A percentile compares a stretch with the other conserved stretches of the same genome.
phyloP scores from a whole-genome alignment of 2,113 vertebrate species.

The Canis aureus region DNA sequence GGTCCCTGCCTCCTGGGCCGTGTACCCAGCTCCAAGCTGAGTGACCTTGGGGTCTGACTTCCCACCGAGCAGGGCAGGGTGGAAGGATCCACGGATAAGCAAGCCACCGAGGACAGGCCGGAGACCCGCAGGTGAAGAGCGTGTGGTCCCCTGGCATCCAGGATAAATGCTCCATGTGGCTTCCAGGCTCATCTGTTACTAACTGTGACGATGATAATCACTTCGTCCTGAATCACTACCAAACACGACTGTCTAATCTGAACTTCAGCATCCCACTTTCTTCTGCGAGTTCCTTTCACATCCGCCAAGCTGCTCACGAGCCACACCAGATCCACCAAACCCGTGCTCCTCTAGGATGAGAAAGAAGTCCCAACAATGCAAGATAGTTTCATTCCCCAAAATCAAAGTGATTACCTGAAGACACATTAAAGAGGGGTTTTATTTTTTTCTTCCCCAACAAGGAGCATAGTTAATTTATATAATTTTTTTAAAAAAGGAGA shows the following conservation, averaged over 20 bases:
- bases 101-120: neutral
- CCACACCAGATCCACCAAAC: neutral
- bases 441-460: neutral
- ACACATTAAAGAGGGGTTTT: neutral
- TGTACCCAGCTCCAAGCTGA: neutral
- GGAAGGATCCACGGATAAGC: neutral
- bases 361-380: rapidly evolving
- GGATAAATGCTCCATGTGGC: neutral
- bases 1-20: too few species aligned
- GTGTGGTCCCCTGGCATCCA: rapidly evolving
- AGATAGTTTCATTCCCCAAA: neutral
- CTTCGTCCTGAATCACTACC: conserved; percentile 55
- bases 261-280: neutral
- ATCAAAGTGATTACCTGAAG: neutral
- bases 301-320: neutral
- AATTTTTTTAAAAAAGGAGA: neutral
- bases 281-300: neutral
- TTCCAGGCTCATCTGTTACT: conserved; percentile 8
- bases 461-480: neutral
- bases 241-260: neutral
- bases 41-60: neutral
- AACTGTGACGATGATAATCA: neutral
- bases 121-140: neutral
- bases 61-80: neutral
- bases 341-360: neutral